These are phyloP conservation scores for Erethizon dorsatum DNA, from an alignment of 2,797 vertebrate species.

Conservation along the genomic window DNA sequence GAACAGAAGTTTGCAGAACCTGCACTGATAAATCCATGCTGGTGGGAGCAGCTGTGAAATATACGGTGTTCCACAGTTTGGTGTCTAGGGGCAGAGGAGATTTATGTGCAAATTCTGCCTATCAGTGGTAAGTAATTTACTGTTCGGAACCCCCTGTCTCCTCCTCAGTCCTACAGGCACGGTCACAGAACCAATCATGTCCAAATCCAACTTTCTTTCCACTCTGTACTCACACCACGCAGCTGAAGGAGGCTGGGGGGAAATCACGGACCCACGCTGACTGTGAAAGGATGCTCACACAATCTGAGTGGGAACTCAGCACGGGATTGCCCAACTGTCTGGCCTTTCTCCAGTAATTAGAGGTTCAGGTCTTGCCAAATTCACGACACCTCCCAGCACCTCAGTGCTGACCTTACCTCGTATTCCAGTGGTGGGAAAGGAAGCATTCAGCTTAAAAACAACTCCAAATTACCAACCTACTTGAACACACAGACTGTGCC, in stretches of 20 bases:
- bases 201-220: not conserved
- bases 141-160: not conserved
- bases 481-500: not conserved
- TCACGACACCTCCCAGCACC: not conserved
- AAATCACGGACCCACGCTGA: not conserved
- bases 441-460: not conserved
- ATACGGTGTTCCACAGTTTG: not conserved
- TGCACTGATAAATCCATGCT: not conserved
- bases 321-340: no score
- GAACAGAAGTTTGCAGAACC: not conserved
- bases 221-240: not conserved
- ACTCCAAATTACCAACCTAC: not conserved
- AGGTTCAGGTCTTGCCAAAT: not conserved
- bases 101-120: not conserved
- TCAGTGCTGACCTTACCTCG: not conserved
- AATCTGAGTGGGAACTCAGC: not conserved
- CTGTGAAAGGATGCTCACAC: not conserved
- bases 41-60: constrained; percentile 43
- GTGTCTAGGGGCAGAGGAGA: not conserved
- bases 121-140: not conserved
- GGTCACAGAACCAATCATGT: not conserved
- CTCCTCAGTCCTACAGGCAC: not conserved
- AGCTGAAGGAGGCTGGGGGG: not conserved
- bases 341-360: not conserved
- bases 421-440: not conserved